These are phyloP conservation scores for Gnatocerus cornutus DNA, from an alignment of 2,888 invertebrate genomes.

Conservation along the genomic window DNA sequence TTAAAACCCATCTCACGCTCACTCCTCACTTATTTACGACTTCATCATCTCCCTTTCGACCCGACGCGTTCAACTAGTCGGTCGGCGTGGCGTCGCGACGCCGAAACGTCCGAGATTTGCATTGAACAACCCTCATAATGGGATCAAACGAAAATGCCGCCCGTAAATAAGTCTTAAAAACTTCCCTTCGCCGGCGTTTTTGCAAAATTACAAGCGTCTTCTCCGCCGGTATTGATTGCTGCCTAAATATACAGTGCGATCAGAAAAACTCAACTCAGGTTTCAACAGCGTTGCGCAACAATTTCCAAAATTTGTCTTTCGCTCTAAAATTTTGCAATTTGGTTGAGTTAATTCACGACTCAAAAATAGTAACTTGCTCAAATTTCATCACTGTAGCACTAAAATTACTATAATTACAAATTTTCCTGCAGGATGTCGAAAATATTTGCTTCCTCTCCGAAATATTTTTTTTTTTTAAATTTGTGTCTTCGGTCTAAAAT, in stretches of 20 bases:
- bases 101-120: constrained; percentile 40
- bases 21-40: constrained; percentile 34
- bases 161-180: constrained; percentile 18
- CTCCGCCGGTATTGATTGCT: constrained; percentile 19
- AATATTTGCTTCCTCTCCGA: no score
- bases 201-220: not conserved
- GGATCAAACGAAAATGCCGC: constrained; percentile 31
- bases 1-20: constrained; percentile 30
- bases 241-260: not conserved
- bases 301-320: no score
- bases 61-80: constrained; percentile 34
- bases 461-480: no score
- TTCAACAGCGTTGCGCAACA: not conserved
- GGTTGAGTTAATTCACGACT: no score
- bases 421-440: no score
- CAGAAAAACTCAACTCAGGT: no score
- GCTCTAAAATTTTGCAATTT: no score
- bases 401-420: no score
- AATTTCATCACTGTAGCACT: no score
- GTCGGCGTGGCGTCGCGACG: constrained; percentile 36
- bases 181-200: not conserved
- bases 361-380: no score
- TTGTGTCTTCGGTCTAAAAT: no score
- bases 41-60: constrained; percentile 20
- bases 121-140: constrained; percentile 37